A percentile compares a stretch with the other conserved stretches of the same genome.
These are phyloP conservation scores for Nematolebias whitei DNA, from an alignment of 2,113 vertebrate species.

Conservation along the genomic window DNA sequence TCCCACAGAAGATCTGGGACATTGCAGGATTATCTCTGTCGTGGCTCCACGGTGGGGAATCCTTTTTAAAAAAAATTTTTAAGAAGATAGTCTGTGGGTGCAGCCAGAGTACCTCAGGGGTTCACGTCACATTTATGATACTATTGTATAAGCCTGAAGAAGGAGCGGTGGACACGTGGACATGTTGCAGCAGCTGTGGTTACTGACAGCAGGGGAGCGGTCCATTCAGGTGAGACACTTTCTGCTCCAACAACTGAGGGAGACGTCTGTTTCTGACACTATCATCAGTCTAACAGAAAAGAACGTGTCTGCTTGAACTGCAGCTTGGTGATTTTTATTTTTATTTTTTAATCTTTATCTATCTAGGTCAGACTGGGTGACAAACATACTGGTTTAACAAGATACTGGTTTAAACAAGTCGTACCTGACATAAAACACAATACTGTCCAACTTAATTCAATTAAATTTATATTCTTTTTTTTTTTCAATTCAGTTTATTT, in stretches of 20 bases:
- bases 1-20: constrained; percentile 70
- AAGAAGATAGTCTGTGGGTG: constrained; percentile 33
- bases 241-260: neutral
- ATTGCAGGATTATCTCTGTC: constrained; percentile 65
- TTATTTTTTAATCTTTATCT: too few relatives aligned
- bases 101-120: constrained; percentile 39
- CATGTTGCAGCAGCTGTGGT: constrained; percentile 18
- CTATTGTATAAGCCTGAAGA: neutral
- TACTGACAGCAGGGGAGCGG: constrained; percentile 13
- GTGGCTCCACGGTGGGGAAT: constrained; percentile 49
- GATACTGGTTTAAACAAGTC: too few relatives aligned
- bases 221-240: neutral
- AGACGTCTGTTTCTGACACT: neutral
- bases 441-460: too few relatives aligned
- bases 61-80: constrained; percentile 31
- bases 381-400: too few relatives aligned
- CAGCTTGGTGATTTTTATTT: too few relatives aligned
- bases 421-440: too few relatives aligned
- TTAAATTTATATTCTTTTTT: too few relatives aligned
- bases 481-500: too few relatives aligned
- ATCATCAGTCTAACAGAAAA: neutral
- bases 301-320: too few relatives aligned
- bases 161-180: constrained; percentile 4
- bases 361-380: too few relatives aligned
- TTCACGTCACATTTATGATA: constrained; percentile 13